Percentiles rank a stretch among this genome's conserved stretches.
Conservation (phyloP, 2,888 invertebrate genomes). For the Drosophila parthenogenetica region DNA sequence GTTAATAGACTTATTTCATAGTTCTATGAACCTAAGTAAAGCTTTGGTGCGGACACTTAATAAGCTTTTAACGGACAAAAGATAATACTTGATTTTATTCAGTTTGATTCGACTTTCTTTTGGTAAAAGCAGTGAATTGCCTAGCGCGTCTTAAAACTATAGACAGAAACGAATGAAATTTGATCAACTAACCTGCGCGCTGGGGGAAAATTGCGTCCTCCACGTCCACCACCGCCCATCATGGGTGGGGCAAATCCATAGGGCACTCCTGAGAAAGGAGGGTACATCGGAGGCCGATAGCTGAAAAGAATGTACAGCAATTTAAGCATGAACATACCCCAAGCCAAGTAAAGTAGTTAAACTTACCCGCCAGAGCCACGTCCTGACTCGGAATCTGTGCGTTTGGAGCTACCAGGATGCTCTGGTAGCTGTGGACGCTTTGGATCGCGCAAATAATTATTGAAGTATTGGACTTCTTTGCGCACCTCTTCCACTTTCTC, state of each 20-base stretch:
- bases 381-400: conserved; percentile 79
- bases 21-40: too few species aligned
- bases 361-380: conserved; percentile 66
- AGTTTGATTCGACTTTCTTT: background rate
- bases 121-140: background rate
- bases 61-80: too few species aligned
- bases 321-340: too few species aligned
- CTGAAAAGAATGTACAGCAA: conserved; percentile 48
- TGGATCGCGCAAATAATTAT: conserved; percentile 97
- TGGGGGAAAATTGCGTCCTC: conserved; percentile 81
- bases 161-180: conserved; percentile 12
- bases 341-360: too few species aligned
- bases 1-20: background rate
- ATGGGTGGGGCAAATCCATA: conserved; percentile 86
- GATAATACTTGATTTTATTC: too few species aligned
- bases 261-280: conserved; percentile 85
- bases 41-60: too few species aligned
- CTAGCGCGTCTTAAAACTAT: conserved; percentile 11
- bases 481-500: conserved; percentile 99
- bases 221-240: conserved; percentile 85
- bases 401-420: conserved; percentile 87
- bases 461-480: conserved; percentile 98
- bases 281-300: conserved; percentile 82
- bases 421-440: conserved; percentile 97
- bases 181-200: conserved; percentile 65